A percentile compares a stretch with the other conserved stretches of the same genome.
Conservation (phyloP, 1,140 invertebrate species). For the Oryzaephilus surinamensis region DNA sequence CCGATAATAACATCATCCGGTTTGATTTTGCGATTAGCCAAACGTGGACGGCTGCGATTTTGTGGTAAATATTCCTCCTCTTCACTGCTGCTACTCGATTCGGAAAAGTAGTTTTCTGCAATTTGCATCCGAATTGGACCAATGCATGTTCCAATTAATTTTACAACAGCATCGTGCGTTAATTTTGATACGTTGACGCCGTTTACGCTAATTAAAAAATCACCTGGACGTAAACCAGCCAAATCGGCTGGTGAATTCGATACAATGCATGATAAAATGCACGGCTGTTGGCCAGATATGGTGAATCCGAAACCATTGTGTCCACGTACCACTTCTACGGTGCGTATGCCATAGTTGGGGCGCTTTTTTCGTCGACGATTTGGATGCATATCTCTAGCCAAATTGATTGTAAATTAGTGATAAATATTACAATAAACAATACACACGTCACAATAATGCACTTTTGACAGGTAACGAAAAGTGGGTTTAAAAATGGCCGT, state of each 20-base stretch:
- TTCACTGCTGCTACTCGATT: conserved; percentile 58
- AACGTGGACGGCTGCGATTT: no score
- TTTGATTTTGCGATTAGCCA: not conserved
- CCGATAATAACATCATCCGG: conserved; percentile 32
- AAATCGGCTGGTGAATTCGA: conserved; percentile 71
- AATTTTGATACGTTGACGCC: conserved; percentile 78
- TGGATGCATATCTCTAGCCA: conserved; percentile 45
- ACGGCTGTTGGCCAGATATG: conserved; percentile 87
- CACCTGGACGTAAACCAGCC: conserved; percentile 78
- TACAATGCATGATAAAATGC: conserved; percentile 80
- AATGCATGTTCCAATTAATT: conserved; percentile 74
- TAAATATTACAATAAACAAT: conserved; percentile 5
- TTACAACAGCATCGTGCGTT: conserved; percentile 86
- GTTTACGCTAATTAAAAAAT: conserved; percentile 86
- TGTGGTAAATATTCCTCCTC: no score
- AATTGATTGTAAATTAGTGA: not conserved
- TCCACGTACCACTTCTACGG: conserved; percentile 74
- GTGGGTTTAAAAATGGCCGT: conserved; percentile 5
- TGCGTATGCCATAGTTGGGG: conserved; percentile 68
- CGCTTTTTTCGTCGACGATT: conserved; percentile 68
- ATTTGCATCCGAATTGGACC: conserved; percentile 71
- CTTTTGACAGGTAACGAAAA: conserved; percentile 1
- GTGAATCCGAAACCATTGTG: conserved; percentile 84
- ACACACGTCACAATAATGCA: not conserved
- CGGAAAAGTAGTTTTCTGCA: conserved; percentile 78